A percentile compares a stretch with the other conserved stretches of the same genome.
These are phyloP conservation scores for Drosophila lacicola DNA, from an alignment of 2,888 invertebrate genomes.

Conservation along the genomic window DNA sequence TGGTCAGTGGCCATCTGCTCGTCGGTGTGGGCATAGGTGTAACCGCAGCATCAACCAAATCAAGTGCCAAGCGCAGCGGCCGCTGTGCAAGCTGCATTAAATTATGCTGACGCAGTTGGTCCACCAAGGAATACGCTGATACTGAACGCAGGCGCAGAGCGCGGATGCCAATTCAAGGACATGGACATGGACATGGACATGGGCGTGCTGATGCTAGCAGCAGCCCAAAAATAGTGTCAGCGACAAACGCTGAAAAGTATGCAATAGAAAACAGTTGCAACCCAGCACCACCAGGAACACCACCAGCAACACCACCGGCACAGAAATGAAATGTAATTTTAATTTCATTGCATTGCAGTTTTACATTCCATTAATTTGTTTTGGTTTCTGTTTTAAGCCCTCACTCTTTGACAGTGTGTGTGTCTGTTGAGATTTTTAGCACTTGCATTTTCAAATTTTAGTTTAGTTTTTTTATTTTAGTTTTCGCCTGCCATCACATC, in stretches of 20 bases:
- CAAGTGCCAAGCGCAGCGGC: constrained; percentile 29
- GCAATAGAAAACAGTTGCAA: constrained; percentile 48
- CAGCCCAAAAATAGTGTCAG: constrained; percentile 56
- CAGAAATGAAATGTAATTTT: constrained; percentile 70
- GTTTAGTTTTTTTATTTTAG: constrained; percentile 37
- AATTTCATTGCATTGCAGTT: constrained; percentile 64
- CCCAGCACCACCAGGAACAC: neutral
- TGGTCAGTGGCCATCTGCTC: constrained; percentile 41
- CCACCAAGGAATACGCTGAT: constrained; percentile 4
- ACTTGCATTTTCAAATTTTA: constrained; percentile 22
- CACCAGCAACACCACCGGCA: constrained; percentile 5
- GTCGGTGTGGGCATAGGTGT: constrained; percentile 35
- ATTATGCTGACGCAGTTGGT: constrained; percentile 27
- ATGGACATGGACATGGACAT: constrained; percentile 10
- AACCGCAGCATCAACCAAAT: constrained; percentile 27
- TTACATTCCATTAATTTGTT: constrained; percentile 58
- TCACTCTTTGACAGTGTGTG: constrained; percentile 2
- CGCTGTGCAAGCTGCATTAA: constrained; percentile 20
- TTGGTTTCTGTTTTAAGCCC: constrained; percentile 48
- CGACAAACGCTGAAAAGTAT: constrained; percentile 48
- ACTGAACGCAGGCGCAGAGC: constrained; percentile 35
- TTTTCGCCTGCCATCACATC: constrained; percentile 44
- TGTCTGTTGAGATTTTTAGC: constrained; percentile 41
- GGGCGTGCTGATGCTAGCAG: constrained; percentile 13
- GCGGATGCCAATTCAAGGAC: constrained; percentile 49